Percentiles rank a stretch among this genome's conserved stretches.
These are phyloP conservation scores for Drosophila pachea DNA, from an alignment of 1,140 invertebrate species.

Conservation along the genomic window DNA sequence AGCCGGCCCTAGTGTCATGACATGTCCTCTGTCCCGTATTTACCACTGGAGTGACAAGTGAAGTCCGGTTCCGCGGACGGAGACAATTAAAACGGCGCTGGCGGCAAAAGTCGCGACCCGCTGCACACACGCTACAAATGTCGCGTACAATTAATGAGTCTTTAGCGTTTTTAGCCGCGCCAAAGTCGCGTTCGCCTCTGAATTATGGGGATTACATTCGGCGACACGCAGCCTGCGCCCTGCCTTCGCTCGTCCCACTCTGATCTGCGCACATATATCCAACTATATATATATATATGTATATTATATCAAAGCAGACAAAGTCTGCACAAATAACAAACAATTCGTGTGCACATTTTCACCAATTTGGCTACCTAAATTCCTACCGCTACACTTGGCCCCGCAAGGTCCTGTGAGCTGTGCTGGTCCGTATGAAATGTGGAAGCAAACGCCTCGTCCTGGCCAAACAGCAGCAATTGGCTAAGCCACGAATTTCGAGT, in stretches of 20 bases:
- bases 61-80: conserved; percentile 32
- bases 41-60: conserved; percentile 14
- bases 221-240: conserved; percentile 3
- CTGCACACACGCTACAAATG: conserved; percentile 50
- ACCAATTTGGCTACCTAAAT: conserved; percentile 16
- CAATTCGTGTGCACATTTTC: conserved; percentile 37
- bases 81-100: conserved; percentile 69
- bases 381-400: conserved; percentile 4
- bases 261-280: too few relatives aligned
- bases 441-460: too few relatives aligned
- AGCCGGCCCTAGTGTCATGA: conserved; percentile 51
- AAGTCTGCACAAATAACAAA: conserved; percentile 42
- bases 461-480: too few relatives aligned
- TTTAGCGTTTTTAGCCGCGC: conserved; percentile 60
- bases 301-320: conserved; percentile 10
- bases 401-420: neutral
- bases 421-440: too few relatives aligned
- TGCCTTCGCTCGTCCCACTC: too few relatives aligned
- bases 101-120: conserved; percentile 58
- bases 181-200: conserved; percentile 6
- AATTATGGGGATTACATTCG: conserved; percentile 65
- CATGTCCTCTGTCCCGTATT: conserved; percentile 49
- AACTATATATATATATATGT: conserved; percentile 6
- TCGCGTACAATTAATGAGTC: conserved; percentile 68
- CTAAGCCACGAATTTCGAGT: too few relatives aligned